Evolutionary conservation across 2,888 invertebrate species (phyloP), one percentile per base, ranked within the genome.

Genomic region (Brachynemurus nebulosus): DNA sequence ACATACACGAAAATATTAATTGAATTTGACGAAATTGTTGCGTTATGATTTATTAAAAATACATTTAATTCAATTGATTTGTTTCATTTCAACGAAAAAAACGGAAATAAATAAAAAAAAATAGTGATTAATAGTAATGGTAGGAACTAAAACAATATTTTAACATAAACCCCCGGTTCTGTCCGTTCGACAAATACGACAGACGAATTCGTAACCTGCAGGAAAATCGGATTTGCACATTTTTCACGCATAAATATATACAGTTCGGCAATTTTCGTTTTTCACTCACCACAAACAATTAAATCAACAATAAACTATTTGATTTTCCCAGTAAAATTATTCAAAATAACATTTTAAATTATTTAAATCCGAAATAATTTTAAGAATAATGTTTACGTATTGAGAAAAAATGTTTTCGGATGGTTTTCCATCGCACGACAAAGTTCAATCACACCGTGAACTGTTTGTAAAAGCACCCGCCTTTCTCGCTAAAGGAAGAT

Each of bases 181-280:
- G 14, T 16, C 43, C 43, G 23, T 25, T 38, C 20, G 37, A 14
- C 36, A 25, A 23, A 44, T 23, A 44, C 23, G 9, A 21, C 12
- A 37, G 20, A 14, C 17, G 14, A 23, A 44, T 27, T 44, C 38
- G 44, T 44, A 43, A 43, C 43, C 43, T 43, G 43, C 43, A 38
- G 44, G 18, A 44, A 38, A 42, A 42, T 19, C 19, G 12, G 20
- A 17, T 37, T 37, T 18, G 18, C 18, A 37, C 37, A 19, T 37
- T 37, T 33, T 37, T 20, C 37, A 37, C 20, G 20, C 18, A 18
- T 37, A 37, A 20, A 37, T 4, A n/a, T 17, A 19, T 19, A 14
- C 36, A 14, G 12, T 37, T 25, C 40, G 40, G 30, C 16, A 23
- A 27, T 18, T 7, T 16, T 27, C 40, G 40, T 30, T 30, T 30